A percentile compares a stretch with the other conserved stretches of the same genome.
Evolutionary conservation across 2,888 invertebrate species (phyloP).

Genomic region (Rhorus exstirpatorius): DNA sequence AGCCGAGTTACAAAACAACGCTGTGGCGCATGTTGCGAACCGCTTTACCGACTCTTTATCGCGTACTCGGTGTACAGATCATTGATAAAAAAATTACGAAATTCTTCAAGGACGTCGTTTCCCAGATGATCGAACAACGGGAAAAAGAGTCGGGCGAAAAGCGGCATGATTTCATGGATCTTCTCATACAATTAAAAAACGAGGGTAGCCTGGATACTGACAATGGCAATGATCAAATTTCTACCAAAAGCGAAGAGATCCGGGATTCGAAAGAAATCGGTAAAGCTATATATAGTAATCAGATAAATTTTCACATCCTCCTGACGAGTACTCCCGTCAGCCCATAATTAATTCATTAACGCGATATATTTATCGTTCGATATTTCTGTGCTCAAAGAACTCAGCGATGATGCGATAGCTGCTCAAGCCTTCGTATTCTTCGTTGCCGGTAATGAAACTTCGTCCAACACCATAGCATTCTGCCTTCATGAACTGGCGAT

Average conservation of each 20-base stretch:
- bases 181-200: slow-evolving; percentile 84
- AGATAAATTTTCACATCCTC: no score
- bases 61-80: slow-evolving; percentile 77
- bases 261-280: slow-evolving; percentile 76
- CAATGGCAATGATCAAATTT: slow-evolving; percentile 23
- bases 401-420: slow-evolving; percentile 82
- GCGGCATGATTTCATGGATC: slow-evolving; percentile 85
- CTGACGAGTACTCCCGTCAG: no score
- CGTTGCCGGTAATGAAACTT: slow-evolving; percentile 84
- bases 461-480: slow-evolving; percentile 83
- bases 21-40: slow-evolving; percentile 83
- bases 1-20: slow-evolving; percentile 81
- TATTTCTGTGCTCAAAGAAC: slow-evolving; percentile 70
- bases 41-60: slow-evolving; percentile 80
- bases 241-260: slow-evolving; percentile 5
- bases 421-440: slow-evolving; percentile 85
- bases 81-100: slow-evolving; percentile 80
- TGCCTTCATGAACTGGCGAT: slow-evolving; percentile 83
- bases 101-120: slow-evolving; percentile 83
- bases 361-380: slow-evolving; percentile 23
- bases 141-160: slow-evolving; percentile 76
- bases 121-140: slow-evolving; percentile 82
- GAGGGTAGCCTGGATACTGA: slow-evolving; percentile 77
- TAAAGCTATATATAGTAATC: slow-evolving; percentile 59
- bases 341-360: no score